A percentile compares a stretch with the other conserved stretches of the same genome.
These are phyloP conservation scores for Clanis bilineata DNA, from an alignment of 2,888 invertebrate genomes.

Conservation along the genomic window DNA sequence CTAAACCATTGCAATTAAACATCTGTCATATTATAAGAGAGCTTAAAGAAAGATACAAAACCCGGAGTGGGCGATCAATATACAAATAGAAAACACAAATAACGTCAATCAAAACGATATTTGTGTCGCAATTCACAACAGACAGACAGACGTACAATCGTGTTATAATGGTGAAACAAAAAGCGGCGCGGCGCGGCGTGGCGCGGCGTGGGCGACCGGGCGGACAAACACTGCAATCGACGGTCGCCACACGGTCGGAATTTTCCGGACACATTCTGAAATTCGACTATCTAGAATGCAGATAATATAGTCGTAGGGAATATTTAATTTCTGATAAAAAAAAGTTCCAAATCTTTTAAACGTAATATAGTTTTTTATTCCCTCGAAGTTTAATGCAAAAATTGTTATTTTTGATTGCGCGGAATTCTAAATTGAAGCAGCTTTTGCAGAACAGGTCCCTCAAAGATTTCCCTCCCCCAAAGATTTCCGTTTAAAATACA, in stretches of 20 bases:
- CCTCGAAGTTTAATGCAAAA: too few species aligned
- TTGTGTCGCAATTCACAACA: constrained; percentile 43
- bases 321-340: too few species aligned
- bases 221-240: neutral
- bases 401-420: too few species aligned
- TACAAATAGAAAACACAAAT: constrained; percentile 39
- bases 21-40: constrained; percentile 33
- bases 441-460: too few species aligned
- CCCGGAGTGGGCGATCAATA: constrained; percentile 43
- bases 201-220: constrained; percentile 43
- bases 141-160: constrained; percentile 51
- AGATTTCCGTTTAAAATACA: too few species aligned
- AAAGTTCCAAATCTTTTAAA: too few species aligned
- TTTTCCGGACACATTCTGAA: neutral
- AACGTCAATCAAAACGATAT: constrained; percentile 52
- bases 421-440: too few species aligned
- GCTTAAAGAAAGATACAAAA: constrained; percentile 33
- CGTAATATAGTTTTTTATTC: too few species aligned
- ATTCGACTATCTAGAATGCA: neutral
- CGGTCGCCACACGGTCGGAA: neutral
- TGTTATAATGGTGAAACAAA: constrained; percentile 51
- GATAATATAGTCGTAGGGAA: too few species aligned
- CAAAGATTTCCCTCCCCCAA: too few species aligned
- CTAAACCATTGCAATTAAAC: constrained; percentile 37
- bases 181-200: constrained; percentile 32